phyloP scores from a whole-genome alignment of 2,797 vertebrate genomes.

The Poecilia picta region DNA sequence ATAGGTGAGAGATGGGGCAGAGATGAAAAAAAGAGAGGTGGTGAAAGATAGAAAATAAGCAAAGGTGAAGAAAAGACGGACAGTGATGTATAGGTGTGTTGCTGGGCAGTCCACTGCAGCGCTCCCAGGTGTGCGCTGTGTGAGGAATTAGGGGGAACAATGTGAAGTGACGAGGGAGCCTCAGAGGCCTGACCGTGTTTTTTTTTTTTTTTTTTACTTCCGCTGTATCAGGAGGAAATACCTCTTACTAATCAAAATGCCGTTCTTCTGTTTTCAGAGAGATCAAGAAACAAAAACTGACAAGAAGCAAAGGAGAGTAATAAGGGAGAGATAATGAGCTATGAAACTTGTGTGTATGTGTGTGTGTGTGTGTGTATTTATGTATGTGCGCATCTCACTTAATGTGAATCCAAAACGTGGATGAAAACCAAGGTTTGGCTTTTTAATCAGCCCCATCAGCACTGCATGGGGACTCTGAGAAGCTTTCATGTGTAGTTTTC shows the following conservation, averaged over 20 bases:
- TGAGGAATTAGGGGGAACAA: slow-evolving; percentile 69
- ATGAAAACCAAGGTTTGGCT: slow-evolving; percentile 76
- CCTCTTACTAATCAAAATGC: slow-evolving; percentile 27
- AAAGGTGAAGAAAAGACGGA: slow-evolving; percentile 2
- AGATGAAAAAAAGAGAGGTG: slow-evolving; percentile 48
- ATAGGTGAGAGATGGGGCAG: slow-evolving; percentile 38
- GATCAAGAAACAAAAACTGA: slow-evolving; percentile 14
- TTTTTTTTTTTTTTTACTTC: slow-evolving; percentile 35
- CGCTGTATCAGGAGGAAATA: slow-evolving; percentile 38
- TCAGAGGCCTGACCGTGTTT: slow-evolving; percentile 47
- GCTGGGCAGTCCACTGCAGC: slow-evolving; percentile 35
- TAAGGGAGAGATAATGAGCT: slow-evolving; percentile 48
- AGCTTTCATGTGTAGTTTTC: slow-evolving; percentile 73
- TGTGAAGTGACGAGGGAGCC: slow-evolving; percentile 61
- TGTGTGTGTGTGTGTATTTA: neutral
- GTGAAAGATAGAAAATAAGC: slow-evolving; percentile 38
- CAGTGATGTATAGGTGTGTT: slow-evolving; percentile 62
- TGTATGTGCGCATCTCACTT: slow-evolving; percentile 40
- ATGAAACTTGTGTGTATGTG: slow-evolving; percentile 9
- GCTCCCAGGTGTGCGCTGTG: slow-evolving; percentile 51
- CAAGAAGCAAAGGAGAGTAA: slow-evolving; percentile 38
- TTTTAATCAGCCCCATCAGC: slow-evolving; percentile 80
- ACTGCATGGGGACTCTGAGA: slow-evolving; percentile 70
- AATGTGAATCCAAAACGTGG: slow-evolving; percentile 68
- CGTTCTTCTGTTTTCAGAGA: slow-evolving; percentile 23